These are phyloP conservation scores for Prinia subflava DNA, from an alignment of 2,113 vertebrate genomes.

Conservation along the genomic window DNA sequence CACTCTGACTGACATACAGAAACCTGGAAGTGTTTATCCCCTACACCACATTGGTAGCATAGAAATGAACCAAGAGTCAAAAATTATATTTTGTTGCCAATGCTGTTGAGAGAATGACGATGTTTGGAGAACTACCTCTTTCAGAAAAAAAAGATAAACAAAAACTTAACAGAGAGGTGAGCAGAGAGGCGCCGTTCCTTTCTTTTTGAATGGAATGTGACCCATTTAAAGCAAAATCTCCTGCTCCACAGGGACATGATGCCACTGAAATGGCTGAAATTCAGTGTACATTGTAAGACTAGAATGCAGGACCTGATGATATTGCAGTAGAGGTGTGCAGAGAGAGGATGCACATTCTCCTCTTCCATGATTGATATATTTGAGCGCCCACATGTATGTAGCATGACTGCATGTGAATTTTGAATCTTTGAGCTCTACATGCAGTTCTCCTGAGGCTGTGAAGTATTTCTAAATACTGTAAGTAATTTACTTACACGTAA, in stretches of 20 bases:
- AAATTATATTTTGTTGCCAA: neutral
- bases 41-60: fast-evolving
- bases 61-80: neutral
- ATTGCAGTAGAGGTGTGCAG: neutral
- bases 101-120: neutral
- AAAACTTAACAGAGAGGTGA: neutral
- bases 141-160: neutral
- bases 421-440: neutral
- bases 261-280: neutral
- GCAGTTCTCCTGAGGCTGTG: neutral
- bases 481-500: neutral
- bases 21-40: neutral
- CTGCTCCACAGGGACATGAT: neutral
- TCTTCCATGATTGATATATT: neutral
- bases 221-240: neutral
- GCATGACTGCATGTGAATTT: neutral
- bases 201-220: neutral
- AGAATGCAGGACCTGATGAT: neutral
- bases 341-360: neutral
- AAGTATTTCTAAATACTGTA: neutral
- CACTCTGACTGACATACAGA: neutral
- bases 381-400: neutral
- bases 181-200: neutral
- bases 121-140: neutral
- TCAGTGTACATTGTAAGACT: neutral